These are phyloP conservation scores for Micromys minutus DNA, from an alignment of 2,113 vertebrate genomes.

Conservation along the genomic window DNA sequence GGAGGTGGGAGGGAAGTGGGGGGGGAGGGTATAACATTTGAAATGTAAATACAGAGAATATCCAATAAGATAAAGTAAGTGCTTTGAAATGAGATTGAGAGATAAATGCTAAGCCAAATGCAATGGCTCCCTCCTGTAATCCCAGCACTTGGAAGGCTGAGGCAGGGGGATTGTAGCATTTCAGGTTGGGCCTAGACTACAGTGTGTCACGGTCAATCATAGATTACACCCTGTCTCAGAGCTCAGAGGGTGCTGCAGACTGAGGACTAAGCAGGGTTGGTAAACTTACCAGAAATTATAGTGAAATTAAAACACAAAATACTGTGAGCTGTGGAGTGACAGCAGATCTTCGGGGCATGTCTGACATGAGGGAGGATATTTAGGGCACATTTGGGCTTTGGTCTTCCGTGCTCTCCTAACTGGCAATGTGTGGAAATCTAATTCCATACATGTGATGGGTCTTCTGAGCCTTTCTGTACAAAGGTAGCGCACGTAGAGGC, in stretches of 20 bases:
- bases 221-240: neutral
- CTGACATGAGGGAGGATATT: neutral
- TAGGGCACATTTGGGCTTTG: neutral
- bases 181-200: neutral
- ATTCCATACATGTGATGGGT: neutral
- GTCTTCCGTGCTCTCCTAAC: neutral
- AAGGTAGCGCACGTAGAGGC: neutral
- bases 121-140: neutral
- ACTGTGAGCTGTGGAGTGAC: neutral
- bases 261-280: neutral
- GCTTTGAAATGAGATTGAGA: neutral
- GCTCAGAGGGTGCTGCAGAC: too few relatives aligned
- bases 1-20: too few relatives aligned
- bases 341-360: neutral
- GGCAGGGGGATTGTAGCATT: neutral
- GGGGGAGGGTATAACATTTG: too few relatives aligned
- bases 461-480: neutral
- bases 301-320: neutral
- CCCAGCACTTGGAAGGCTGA: neutral
- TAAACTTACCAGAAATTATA: neutral
- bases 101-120: neutral
- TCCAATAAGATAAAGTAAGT: too few relatives aligned
- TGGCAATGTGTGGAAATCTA: neutral
- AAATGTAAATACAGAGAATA: too few relatives aligned
- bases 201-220: too few relatives aligned